A percentile compares a stretch with the other conserved stretches of the same genome.
These are phyloP conservation scores for Erebia palarica DNA, from an alignment of 2,888 invertebrate species.

Conservation along the genomic window DNA sequence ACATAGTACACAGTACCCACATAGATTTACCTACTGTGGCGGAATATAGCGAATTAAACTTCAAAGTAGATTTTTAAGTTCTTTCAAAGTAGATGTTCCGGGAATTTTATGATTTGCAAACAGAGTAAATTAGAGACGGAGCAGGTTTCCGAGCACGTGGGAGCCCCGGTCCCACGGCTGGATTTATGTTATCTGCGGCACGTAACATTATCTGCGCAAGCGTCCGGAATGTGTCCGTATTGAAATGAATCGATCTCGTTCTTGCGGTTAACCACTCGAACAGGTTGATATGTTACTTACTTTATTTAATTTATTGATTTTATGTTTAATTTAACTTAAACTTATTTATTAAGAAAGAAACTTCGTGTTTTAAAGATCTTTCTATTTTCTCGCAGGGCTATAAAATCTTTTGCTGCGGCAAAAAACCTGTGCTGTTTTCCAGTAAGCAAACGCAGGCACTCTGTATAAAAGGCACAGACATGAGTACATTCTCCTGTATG, in stretches of 20 bases:
- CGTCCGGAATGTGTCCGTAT: conserved; percentile 42
- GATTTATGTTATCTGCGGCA: conserved; percentile 46
- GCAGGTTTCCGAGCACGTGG: conserved; percentile 44
- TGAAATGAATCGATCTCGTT: conserved; percentile 39
- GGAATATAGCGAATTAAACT: too few species aligned
- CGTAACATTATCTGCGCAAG: conserved; percentile 45
- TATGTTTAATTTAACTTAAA: too few species aligned
- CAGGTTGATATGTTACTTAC: conserved; percentile 11
- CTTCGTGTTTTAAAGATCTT: neutral
- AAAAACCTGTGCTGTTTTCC: too few species aligned
- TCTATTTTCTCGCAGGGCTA: too few species aligned
- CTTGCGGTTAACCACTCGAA: conserved; percentile 1
- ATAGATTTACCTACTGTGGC: too few species aligned
- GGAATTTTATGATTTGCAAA: conserved; percentile 33
- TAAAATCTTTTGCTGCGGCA: too few species aligned
- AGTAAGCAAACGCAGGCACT: too few species aligned
- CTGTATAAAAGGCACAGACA: too few species aligned
- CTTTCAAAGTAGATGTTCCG: conserved; percentile 9
- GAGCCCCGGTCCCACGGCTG: conserved; percentile 44
- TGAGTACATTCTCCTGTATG: too few species aligned
- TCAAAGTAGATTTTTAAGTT: too few species aligned
- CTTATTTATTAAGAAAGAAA: neutral
- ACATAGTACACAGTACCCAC: too few species aligned
- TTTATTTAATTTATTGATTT: conserved; percentile 4
- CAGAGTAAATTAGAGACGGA: conserved; percentile 39